A percentile compares a stretch with the other conserved stretches of the same genome.
Conservation (phyloP, 2,888 invertebrate genomes). For the Dorcus parallelipipedus region DNA sequence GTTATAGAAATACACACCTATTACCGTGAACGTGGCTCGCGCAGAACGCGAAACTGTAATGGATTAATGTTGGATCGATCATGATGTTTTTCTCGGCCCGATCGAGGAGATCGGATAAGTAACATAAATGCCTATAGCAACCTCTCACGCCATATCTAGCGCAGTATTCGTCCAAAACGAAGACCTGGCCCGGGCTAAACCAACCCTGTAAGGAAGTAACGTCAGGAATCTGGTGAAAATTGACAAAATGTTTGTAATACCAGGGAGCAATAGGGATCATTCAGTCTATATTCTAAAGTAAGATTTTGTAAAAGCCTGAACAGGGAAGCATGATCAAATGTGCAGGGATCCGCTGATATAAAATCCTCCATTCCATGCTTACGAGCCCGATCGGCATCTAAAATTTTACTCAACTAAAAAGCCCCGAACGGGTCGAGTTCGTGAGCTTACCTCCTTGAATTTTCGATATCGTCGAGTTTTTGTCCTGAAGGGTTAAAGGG, state of each 20-base stretch:
- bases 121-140: conserved; percentile 94
- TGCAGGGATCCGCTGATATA: conserved; percentile 98
- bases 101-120: conserved; percentile 91
- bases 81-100: conserved; percentile 88
- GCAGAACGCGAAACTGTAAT: conserved; percentile 99
- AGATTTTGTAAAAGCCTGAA: conserved; percentile 90
- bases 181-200: conserved; percentile 99
- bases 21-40: conserved; percentile 99
- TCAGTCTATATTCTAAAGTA: conserved; percentile 91
- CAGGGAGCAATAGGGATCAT: conserved; percentile 97
- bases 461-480: conserved; percentile 82
- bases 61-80: conserved; percentile 97
- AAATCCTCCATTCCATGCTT: conserved; percentile 99
- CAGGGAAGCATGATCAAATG: conserved; percentile 90
- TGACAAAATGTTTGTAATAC: conserved; percentile 52
- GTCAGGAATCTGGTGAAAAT: background rate
- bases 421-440: background rate
- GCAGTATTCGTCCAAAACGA: conserved; percentile 97
- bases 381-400: conserved; percentile 90
- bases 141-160: conserved; percentile 96
- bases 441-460: conserved; percentile 75
- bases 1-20: conserved; percentile 62
- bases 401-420: conserved; percentile 24
- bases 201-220: conserved; percentile 71
- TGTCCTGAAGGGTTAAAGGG: conserved; percentile 72